Percentiles rank a stretch among this genome's conserved stretches.
phyloP scores from a whole-genome alignment of 2,888 invertebrate species.

The Thelaira solivaga region DNA sequence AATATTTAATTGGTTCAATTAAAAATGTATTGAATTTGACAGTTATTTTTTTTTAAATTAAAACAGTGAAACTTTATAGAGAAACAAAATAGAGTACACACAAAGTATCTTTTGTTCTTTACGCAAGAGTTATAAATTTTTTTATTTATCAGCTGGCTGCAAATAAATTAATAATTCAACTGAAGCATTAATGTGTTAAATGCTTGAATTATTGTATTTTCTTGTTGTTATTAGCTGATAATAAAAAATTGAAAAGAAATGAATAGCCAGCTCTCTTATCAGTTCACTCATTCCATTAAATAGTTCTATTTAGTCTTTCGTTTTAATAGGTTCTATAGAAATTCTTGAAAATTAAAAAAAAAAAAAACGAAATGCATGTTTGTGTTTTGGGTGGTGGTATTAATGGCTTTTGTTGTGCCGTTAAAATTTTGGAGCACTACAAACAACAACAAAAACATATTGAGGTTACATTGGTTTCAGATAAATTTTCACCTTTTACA shows the following conservation, averaged over 20 bases:
- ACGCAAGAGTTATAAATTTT: too few relatives aligned
- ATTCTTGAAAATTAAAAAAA: neutral
- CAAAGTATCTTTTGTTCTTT: too few relatives aligned
- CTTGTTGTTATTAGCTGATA: constrained; percentile 20
- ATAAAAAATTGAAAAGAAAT: neutral
- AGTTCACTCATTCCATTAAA: too few relatives aligned
- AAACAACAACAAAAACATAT: constrained; percentile 73
- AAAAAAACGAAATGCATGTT: constrained; percentile 53
- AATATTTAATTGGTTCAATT: too few relatives aligned
- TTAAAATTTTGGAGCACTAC: constrained; percentile 80
- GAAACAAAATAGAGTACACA: too few relatives aligned
- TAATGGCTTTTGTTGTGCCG: constrained; percentile 83
- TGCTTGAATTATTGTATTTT: neutral
- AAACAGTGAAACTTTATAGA: too few relatives aligned
- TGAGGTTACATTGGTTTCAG: constrained; percentile 82
- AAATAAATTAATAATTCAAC: neutral
- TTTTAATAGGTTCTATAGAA: neutral
- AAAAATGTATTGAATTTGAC: too few relatives aligned
- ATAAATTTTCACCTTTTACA: constrained; percentile 84
- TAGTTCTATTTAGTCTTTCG: constrained; percentile 18
- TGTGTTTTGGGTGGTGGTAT: constrained; percentile 86
- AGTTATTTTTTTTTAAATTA: too few relatives aligned
- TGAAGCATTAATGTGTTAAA: too few relatives aligned
- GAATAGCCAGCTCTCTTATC: too few relatives aligned
- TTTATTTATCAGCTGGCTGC: neutral